These are phyloP conservation scores for Drosophila cardini DNA, from an alignment of 1,140 invertebrate genomes.

Conservation along the genomic window DNA sequence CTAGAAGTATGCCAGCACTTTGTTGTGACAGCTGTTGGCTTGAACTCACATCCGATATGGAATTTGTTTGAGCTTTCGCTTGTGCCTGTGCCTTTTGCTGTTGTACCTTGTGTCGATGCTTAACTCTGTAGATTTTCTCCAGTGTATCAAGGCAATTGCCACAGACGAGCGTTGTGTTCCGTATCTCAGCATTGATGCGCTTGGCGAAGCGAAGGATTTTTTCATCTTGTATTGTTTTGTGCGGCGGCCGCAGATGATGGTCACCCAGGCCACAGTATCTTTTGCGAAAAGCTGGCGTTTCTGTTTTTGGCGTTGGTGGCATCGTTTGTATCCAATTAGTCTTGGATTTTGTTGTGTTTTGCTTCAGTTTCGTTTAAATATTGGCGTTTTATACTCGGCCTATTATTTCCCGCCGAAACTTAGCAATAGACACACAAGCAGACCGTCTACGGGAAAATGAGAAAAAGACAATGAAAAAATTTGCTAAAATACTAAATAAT, in stretches of 20 bases:
- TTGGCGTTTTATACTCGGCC: background rate
- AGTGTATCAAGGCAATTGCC: constrained; percentile 23
- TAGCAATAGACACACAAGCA: background rate
- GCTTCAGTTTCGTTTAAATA: background rate
- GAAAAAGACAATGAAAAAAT: background rate
- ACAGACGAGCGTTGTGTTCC: constrained; percentile 27
- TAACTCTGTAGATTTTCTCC: constrained; percentile 21
- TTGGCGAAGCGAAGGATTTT: constrained; percentile 37
- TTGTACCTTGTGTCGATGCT: constrained; percentile 22
- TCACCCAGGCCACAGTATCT: constrained; percentile 41
- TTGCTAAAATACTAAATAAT: background rate
- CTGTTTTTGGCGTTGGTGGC: background rate
- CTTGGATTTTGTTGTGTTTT: background rate
- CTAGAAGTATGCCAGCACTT: background rate
- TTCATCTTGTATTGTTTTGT: constrained; percentile 23
- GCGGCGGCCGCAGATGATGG: constrained; percentile 18
- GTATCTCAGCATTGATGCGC: constrained; percentile 32
- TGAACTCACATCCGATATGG: constrained; percentile 50
- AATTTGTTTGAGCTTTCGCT: background rate
- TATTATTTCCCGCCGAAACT: constrained; percentile 31
- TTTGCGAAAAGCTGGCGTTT: background rate
- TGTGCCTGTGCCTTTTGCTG: background rate
- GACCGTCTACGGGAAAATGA: background rate
- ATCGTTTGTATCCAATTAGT: background rate
- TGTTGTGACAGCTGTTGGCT: constrained; percentile 36